phyloP scores from a whole-genome alignment of 2,888 invertebrate genomes.

The Nycteola revayana region DNA sequence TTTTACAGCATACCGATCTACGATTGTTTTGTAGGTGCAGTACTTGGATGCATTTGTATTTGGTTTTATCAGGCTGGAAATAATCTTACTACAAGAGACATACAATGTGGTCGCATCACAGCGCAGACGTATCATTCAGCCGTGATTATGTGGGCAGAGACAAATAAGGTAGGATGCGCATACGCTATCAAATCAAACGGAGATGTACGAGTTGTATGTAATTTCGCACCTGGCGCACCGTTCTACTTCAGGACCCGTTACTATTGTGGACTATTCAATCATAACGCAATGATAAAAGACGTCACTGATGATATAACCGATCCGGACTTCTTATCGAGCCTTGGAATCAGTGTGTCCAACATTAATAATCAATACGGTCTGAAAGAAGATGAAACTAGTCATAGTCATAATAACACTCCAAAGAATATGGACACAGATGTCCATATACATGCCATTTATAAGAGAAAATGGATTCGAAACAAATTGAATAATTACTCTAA shows the following conservation, averaged over 20 bases:
- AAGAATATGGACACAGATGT: conserved; percentile 43
- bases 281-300: conserved; percentile 29
- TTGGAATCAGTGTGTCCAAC: conserved; percentile 34
- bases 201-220: conserved; percentile 62
- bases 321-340: conserved; percentile 31
- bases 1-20: conserved; percentile 52
- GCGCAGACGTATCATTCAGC: conserved; percentile 52
- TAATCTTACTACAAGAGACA: conserved; percentile 46
- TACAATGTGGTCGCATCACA: conserved; percentile 59
- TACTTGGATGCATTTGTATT: conserved; percentile 63
- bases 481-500: conserved; percentile 35
- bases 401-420: conserved; percentile 12
- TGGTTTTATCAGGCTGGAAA: conserved; percentile 63
- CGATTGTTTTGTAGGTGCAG: conserved; percentile 60
- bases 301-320: conserved; percentile 31
- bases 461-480: conserved; percentile 42
- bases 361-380: not conserved
- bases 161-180: conserved; percentile 68
- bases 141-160: conserved; percentile 67
- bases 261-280: conserved; percentile 59
- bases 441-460: conserved; percentile 46
- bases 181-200: conserved; percentile 48
- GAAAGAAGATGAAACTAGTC: not conserved
- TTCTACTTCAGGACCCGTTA: conserved; percentile 50
- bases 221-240: conserved; percentile 69